A percentile compares a stretch with the other conserved stretches of the same genome.
Conservation (phyloP, 2,113 vertebrate genomes). For the Elachura formosa region DNA sequence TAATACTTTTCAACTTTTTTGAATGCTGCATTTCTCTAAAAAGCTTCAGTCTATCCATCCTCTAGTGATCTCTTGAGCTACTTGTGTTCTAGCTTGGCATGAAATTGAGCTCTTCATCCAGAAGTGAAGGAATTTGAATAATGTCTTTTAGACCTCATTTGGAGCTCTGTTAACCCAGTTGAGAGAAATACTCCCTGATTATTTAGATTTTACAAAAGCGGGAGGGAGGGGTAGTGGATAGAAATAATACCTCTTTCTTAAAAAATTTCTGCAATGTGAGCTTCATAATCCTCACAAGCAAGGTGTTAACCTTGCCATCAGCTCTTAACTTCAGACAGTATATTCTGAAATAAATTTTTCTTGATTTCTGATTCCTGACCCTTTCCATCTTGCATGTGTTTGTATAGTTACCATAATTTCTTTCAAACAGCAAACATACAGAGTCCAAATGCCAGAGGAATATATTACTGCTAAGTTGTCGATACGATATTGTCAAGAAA, state of each 20-base stretch:
- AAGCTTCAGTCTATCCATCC: background rate
- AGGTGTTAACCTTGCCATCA: background rate
- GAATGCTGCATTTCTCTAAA: background rate
- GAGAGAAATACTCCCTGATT: background rate
- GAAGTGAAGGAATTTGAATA: background rate
- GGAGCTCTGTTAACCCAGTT: background rate
- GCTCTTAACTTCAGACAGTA: background rate
- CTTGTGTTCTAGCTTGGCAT: background rate
- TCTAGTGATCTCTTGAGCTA: background rate
- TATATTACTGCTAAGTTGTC: background rate
- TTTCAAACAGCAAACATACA: background rate
- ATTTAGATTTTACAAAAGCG: background rate
- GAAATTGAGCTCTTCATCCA: background rate
- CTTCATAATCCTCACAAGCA: background rate
- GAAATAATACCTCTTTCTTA: background rate
- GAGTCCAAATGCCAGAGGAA: background rate
- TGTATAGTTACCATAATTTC: background rate
- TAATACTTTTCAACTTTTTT: background rate
- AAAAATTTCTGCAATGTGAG: background rate
- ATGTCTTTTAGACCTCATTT: background rate
- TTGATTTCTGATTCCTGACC: background rate
- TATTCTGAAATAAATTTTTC: background rate
- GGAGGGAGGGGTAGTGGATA: fast-evolving
- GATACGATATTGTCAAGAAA: background rate
- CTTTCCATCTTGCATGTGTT: background rate